These are phyloP conservation scores for Burhinus oedicnemus DNA, from an alignment of 2,113 vertebrate species.

Conservation along the genomic window DNA sequence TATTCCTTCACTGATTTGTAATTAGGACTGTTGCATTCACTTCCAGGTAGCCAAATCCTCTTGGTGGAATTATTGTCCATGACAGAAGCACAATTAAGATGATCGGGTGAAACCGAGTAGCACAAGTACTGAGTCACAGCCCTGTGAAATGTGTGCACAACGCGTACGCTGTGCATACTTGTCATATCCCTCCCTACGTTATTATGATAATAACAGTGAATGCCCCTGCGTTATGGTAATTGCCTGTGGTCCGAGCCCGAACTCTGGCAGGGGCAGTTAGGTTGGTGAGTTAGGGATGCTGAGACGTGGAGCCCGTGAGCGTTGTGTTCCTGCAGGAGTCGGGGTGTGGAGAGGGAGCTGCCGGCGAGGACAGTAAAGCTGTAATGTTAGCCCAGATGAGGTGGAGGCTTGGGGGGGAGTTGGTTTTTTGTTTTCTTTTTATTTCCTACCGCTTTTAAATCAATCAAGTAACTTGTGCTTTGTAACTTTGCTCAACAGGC, in stretches of 20 bases:
- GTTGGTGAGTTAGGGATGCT: background rate
- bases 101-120: background rate
- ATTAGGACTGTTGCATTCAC: background rate
- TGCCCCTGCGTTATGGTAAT: background rate
- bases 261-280: background rate
- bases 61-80: background rate
- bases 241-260: background rate
- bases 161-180: background rate
- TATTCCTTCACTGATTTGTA: background rate
- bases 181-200: background rate
- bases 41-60: background rate
- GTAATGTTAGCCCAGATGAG: background rate
- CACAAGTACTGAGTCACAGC: background rate
- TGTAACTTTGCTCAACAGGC: background rate
- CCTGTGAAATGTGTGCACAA: background rate
- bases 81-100: background rate
- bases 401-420: rapidly evolving
- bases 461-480: background rate
- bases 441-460: background rate
- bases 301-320: background rate
- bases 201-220: background rate
- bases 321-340: rapidly evolving
- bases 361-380: background rate
- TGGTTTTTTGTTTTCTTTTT: background rate
- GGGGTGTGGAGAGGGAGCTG: background rate